A percentile compares a stretch with the other conserved stretches of the same genome.
Conservation (phyloP, 2,113 vertebrate species). For the Noctilio leporinus region DNA sequence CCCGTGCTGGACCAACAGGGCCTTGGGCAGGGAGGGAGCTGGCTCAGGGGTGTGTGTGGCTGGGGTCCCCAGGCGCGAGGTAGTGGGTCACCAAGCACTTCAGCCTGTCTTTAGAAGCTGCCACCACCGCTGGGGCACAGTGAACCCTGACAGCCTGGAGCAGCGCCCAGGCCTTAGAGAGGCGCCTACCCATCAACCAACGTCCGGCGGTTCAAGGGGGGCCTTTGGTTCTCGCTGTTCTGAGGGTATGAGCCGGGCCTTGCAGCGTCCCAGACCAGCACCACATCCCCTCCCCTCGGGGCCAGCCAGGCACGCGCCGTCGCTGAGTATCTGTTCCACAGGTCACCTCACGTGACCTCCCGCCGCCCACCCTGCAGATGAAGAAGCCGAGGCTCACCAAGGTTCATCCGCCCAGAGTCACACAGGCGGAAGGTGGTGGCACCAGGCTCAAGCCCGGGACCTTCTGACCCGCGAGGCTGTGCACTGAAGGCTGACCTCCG, state of each 20-base stretch:
- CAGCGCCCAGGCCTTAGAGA: neutral
- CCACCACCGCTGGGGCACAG: neutral
- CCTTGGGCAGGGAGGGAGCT: neutral
- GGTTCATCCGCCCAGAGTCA: neutral
- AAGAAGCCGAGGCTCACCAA: neutral
- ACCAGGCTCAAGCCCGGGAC: neutral
- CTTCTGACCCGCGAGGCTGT: neutral
- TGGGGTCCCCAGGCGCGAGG: rapidly evolving
- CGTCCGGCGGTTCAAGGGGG: neutral
- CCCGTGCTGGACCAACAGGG: rapidly evolving
- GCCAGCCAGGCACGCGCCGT: neutral
- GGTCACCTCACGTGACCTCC: rapidly evolving
- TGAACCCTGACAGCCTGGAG: neutral
- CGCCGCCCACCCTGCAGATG: neutral
- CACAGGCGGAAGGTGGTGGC: neutral
- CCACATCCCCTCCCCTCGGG: rapidly evolving
- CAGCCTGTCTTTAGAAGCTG: neutral
- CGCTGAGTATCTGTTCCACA: rapidly evolving
- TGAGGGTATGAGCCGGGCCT: neutral
- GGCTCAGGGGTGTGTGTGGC: rapidly evolving
- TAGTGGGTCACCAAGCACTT: neutral
- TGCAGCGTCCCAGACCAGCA: rapidly evolving
- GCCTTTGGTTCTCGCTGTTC: neutral
- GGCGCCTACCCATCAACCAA: rapidly evolving
- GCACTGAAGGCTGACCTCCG: too few species aligned